A percentile compares a stretch with the other conserved stretches of the same genome.
Conservation (phyloP, 2,888 invertebrate species). For the Epicampocera succincta region DNA sequence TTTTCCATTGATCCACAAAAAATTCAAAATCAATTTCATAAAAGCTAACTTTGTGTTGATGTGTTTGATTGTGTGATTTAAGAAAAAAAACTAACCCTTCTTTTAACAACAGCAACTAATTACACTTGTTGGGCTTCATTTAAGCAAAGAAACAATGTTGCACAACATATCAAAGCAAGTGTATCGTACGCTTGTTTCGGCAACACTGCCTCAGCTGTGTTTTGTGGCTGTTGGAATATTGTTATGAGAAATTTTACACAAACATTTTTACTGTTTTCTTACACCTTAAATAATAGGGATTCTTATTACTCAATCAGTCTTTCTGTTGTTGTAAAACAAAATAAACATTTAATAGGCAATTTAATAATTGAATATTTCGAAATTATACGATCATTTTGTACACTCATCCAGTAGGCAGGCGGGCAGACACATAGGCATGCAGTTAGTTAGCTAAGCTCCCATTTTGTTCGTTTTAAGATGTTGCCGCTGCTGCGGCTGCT, state of each 20-base stretch:
- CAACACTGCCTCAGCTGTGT: not conserved
- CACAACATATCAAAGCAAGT: constrained; percentile 24
- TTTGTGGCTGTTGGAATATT: not conserved
- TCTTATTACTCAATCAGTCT: constrained; percentile 27
- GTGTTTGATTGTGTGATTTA: too few species aligned
- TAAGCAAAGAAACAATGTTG: constrained; percentile 43
- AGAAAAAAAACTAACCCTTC: too few species aligned
- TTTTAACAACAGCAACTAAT: not conserved
- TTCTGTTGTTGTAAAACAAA: constrained; percentile 43
- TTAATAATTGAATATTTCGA: constrained; percentile 59
- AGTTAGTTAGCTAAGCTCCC: constrained; percentile 29
- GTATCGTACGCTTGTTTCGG: not conserved
- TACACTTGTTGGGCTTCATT: constrained; percentile 51
- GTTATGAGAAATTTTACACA: constrained; percentile 12
- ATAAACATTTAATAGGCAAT: constrained; percentile 56
- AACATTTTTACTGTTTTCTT: constrained; percentile 15
- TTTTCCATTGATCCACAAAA: constrained; percentile 14
- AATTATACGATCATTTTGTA: constrained; percentile 46
- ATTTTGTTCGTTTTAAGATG: constrained; percentile 2
- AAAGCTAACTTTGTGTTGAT: not conserved
- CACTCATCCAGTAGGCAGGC: constrained; percentile 6
- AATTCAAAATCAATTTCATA: not conserved
- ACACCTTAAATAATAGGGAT: constrained; percentile 47
- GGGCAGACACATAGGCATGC: too few species aligned
- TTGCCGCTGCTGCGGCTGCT: not conserved